Evolutionary conservation across 2,797 vertebrate genomes (phyloP), one percentile per base, ranked within the genome.

Genomic region (Champsocephalus esox): DNA sequence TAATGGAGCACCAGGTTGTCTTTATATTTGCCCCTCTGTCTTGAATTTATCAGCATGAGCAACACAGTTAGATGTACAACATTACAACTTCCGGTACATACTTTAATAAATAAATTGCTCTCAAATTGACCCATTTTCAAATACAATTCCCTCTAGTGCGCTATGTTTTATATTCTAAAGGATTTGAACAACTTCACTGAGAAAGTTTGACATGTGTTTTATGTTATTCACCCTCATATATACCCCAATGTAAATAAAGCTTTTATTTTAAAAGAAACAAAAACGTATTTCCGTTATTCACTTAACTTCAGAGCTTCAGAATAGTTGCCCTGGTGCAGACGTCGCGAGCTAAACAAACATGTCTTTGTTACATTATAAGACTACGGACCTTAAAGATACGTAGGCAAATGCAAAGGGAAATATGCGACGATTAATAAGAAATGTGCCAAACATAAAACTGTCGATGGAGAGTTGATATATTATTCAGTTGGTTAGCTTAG

Each of bases 331-430:
- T 49, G 75, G 72, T 51, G 75, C 69, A 77, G 34, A 44, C 64
- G 57, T 82, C 66, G 71, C 75, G 66, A 87, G 79, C 83, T 88
- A 90, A 92, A 89, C 87, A 92, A 93, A 92, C 91, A 93, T 93
- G 93, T 82, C 88, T 88, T 57, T 65, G 72, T 77, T 65, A 72
- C 58, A 68, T 65, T 63, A 32, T 66, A 71, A 71, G 45, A 74
- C 67, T 9, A 44, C 77, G 32, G 45, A 69, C 44, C 61, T 69
- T 56, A 75, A 82, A 3, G 66, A 84, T 52, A 81, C 84, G 65
- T 83, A 83, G 82, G 46, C 12, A 49, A 12, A 59, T 5, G 12
- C n/a, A 65, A 61, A 46, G 57, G 58, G 7, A 57, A 79, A 57
- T 12, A 72, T 79, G 83, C 66, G 44, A 59, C 73, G 24, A 14